Conservation (phyloP, 2,888 invertebrate species). For the Hemithea aestivaria region DNA sequence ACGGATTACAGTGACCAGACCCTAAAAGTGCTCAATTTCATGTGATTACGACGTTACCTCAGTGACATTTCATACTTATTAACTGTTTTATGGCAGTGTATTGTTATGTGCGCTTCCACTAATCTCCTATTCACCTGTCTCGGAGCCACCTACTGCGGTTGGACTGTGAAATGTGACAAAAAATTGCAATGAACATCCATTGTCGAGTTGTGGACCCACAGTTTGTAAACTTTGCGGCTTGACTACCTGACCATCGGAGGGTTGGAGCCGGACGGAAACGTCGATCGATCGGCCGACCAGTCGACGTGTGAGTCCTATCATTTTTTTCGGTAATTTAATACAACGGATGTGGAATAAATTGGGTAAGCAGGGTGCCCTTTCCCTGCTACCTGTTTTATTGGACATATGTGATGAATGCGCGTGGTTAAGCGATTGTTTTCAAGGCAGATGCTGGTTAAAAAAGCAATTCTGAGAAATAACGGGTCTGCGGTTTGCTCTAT, state of each 20-base stretch:
- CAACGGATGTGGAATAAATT: conserved; percentile 77
- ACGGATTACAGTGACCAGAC: conserved; percentile 67
- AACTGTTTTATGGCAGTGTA: conserved; percentile 73
- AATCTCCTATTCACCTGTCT: conserved; percentile 72
- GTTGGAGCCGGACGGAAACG: conserved; percentile 50
- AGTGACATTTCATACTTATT: conserved; percentile 58
- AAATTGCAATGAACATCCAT: conserved; percentile 69
- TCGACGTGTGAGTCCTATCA: conserved; percentile 65
- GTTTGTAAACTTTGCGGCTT: conserved; percentile 73
- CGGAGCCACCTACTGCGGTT: conserved; percentile 60
- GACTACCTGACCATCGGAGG: conserved; percentile 68
- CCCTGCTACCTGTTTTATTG: conserved; percentile 72
- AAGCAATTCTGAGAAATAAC: conserved; percentile 64
- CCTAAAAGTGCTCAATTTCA: conserved; percentile 33
- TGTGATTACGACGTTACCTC: conserved; percentile 42
- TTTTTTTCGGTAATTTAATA: conserved; percentile 72
- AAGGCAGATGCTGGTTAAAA: conserved; percentile 44
- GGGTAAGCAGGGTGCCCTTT: conserved; percentile 74
- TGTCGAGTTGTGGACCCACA: conserved; percentile 49
- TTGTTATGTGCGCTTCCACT: conserved; percentile 69
- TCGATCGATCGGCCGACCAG: conserved; percentile 60
- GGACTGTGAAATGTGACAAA: conserved; percentile 76
- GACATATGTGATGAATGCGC: conserved; percentile 49
- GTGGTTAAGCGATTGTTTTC: conserved; percentile 41
- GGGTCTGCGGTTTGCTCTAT: conserved; percentile 57